Percentiles rank a stretch among this genome's conserved stretches.
These are phyloP conservation scores for Terebella lapidaria DNA, from an alignment of 2,888 invertebrate genomes.

Conservation along the genomic window DNA sequence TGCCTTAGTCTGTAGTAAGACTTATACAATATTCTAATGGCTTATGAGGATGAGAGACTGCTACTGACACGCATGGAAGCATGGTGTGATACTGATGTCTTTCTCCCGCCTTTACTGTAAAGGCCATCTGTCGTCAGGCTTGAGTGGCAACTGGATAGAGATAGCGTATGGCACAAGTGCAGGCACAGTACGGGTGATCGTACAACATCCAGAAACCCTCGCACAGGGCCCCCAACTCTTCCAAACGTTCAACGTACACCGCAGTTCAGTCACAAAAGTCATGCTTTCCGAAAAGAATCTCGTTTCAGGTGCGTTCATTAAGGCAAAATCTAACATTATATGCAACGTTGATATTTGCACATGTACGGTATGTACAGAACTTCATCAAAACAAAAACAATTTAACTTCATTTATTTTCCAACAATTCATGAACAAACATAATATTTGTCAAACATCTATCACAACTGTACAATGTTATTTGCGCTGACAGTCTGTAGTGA, in stretches of 20 bases:
- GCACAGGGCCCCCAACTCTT: slow-evolving; percentile 97
- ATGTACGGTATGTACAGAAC: neutral
- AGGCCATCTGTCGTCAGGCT: slow-evolving; percentile 63
- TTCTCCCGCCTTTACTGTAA: no score
- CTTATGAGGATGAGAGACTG: no score
- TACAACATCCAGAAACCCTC: slow-evolving; percentile 97
- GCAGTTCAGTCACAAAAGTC: slow-evolving; percentile 73
- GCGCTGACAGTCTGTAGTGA: slow-evolving; percentile 71
- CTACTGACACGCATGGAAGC: no score
- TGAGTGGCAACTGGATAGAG: slow-evolving; percentile 99
- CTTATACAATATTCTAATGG: no score
- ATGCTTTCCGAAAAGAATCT: slow-evolving; percentile 33
- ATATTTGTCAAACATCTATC: no score
- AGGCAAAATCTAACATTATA: neutral
- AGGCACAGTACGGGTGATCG: slow-evolving; percentile 93
- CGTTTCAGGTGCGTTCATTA: slow-evolving; percentile 24
- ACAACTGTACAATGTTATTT: neutral
- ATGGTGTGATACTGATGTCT: no score
- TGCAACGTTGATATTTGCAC: neutral
- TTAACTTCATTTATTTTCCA: neutral
- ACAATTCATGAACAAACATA: neutral
- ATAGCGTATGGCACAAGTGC: slow-evolving; percentile 95
- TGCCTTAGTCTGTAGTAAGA: no score
- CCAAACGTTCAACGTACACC: slow-evolving; percentile 96
- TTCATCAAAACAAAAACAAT: neutral